Evolutionary conservation across 2,113 vertebrate species (phyloP), one percentile per base, ranked within the genome.

Genomic region (Seriola dumerili): DNA sequence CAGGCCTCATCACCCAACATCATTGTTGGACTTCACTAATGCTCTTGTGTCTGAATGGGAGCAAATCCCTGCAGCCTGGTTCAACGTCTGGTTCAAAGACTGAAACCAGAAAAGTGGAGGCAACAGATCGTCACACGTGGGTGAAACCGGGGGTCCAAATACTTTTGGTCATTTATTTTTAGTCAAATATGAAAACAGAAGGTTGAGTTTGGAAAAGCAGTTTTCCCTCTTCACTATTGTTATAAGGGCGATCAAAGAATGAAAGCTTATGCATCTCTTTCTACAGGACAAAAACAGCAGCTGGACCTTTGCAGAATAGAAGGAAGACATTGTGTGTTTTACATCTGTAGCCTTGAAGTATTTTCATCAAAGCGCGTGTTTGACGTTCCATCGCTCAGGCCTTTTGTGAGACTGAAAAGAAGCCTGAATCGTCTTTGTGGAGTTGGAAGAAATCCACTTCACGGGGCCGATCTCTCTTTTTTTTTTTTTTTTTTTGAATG

Each of bases 401-500:
- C 59, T 23, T 8, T 16, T 12, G 42, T 0, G 3, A 19, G 48
- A 16, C 67, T 40, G 44, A 72, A 80, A 58, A 38, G 8, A 36
- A 72, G 57, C 38, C 48, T n/a, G 38, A 69, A 69, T 59, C 32
- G 17, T 57, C 46, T 76, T 80, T 85, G 76, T 57, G 1, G 9
- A 21, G 32, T 61, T 21, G 2, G 29, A 34, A 72, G 19, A 61
- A 40, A 58, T 58, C 50, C 72, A 54, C 78, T 54, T 58, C 69
- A 58, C 57, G 5, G 5, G 0, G 40, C 3, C 2, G 42, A 1
- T 0, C 5, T 52, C 48, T 38, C 5, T 40, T 29, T 29, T 29
- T 29, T 29, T 29, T 25, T 25, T 25, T 25, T 25, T 29, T 29
- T 50, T 32, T 73, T 17, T 80, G 76, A 85, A 80, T 86, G 74